Base-by-base conservation (phyloP, 2,888 invertebrate species). In the Oligia fasciuncula region DNA sequence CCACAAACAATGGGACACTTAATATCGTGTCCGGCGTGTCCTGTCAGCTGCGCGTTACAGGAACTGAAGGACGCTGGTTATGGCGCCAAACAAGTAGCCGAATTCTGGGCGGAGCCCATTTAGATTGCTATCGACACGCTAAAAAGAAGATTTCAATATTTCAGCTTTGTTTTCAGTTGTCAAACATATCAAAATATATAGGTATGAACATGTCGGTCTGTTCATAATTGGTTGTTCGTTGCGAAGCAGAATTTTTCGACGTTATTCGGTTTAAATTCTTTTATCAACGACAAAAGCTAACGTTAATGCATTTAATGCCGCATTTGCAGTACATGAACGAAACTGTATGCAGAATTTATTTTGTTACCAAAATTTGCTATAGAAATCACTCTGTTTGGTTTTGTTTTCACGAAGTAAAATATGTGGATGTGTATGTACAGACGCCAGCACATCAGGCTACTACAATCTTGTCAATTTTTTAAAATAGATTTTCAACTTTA, bases 311-410 rank as follows among this genome's bases (percentile, higher is more conserved):
- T 81, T 84, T 77, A 82, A 75, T 80, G 29, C 54, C 40, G 69
- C 80, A 71, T 85, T 83, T 73, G 43, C 43, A 68, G 46, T 84
- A 71, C 23, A 69, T 66, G 51, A 69, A 66, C 14, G 65, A 66
- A 85, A 76, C 69, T 85, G 65, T 85, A 70, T 57, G n/a, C 40
- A 5, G 51, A 65, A 75, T 75, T 71, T 84, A 84, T 72, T 65
- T 75, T 43, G 66, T 72, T 51, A 51, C 40, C 14, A 62, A 80
- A 75, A 54, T 68, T 2, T n/a, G 65, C 17, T 69, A n/a, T 19
- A n/a, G 35, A 73, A 73, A 70, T 13, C 19, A 19, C 14, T 13
- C n/a, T 29, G 54, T 57, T n/a, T 51, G 67, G 35, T 67, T 60
- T 14, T 14, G 63, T 70, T 67, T 40, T 23, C 4, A 83, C 17